These are phyloP conservation scores for Desmodus rotundus DNA, from an alignment of 2,113 vertebrate genomes.

Conservation along the genomic window DNA sequence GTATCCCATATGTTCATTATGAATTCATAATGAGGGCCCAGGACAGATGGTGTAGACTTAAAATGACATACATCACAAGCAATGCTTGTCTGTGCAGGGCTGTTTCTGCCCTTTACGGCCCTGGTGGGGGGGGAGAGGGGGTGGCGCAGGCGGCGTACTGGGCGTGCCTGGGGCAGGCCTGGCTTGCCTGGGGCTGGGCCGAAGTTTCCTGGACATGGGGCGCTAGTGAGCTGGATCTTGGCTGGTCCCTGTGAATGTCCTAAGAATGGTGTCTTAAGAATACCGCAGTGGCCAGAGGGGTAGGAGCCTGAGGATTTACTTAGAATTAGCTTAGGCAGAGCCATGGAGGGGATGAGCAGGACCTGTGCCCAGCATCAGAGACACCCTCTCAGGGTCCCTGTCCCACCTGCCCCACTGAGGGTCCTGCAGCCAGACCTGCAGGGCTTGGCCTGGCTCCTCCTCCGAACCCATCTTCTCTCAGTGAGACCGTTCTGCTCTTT, in stretches of 20 bases:
- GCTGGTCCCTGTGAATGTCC: background rate
- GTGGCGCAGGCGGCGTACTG: background rate
- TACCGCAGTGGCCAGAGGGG: background rate
- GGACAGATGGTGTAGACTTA: conserved; percentile 77
- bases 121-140: fast-evolving
- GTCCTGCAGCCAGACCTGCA: fast-evolving
- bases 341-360: background rate
- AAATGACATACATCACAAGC: conserved; percentile 52
- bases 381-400: fast-evolving
- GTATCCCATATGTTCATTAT: conserved; percentile 67
- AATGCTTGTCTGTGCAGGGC: background rate
- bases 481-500: background rate
- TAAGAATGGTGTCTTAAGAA: background rate
- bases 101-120: background rate
- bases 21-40: conserved; percentile 73
- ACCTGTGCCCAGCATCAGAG: fast-evolving
- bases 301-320: background rate
- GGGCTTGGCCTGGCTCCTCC: background rate
- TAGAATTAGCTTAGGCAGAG: background rate
- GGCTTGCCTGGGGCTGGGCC: background rate
- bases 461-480: background rate
- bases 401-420: background rate
- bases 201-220: background rate
- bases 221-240: background rate
- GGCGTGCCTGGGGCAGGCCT: background rate